These are phyloP conservation scores for Macrotis lagotis DNA, from an alignment of 2,113 vertebrate species.

Conservation along the genomic window DNA sequence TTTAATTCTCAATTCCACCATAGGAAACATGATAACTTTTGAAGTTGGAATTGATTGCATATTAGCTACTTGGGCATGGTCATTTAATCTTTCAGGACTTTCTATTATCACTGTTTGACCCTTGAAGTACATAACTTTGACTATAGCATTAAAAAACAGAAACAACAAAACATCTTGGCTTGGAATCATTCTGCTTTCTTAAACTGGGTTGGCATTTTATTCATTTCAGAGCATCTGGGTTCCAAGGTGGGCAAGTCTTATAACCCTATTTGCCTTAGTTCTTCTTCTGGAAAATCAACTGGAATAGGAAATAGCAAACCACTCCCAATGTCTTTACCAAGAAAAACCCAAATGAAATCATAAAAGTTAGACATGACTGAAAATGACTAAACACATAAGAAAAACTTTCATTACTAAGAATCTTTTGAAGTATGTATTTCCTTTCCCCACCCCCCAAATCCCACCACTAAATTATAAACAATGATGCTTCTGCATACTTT, in stretches of 20 bases:
- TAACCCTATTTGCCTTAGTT: not conserved
- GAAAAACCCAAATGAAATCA: not conserved
- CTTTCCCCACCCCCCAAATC: not conserved
- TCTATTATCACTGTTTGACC: slow-evolving; percentile 49
- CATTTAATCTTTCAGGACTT: slow-evolving; percentile 40
- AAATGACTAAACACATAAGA: not conserved
- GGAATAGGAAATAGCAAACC: not conserved
- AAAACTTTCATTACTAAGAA: not conserved
- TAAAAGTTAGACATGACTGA: not conserved
- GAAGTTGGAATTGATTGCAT: slow-evolving; percentile 40
- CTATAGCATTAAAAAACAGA: not conserved
- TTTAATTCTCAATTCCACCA: slow-evolving; percentile 53
- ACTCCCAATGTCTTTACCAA: not conserved
- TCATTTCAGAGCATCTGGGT: not conserved
- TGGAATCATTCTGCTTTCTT: not conserved
- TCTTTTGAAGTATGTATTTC: not conserved
- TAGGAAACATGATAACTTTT: slow-evolving; percentile 45
- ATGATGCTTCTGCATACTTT: not conserved
- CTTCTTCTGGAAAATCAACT: not conserved
- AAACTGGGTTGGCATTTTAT: not conserved
- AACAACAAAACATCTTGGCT: not conserved
- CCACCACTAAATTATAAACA: not conserved
- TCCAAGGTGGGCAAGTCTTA: not conserved
- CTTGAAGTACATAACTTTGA: slow-evolving; percentile 23
- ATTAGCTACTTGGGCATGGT: slow-evolving; percentile 23